Evolutionary conservation across 2,888 invertebrate species (phyloP).

Genomic region (Himalopsyche anomala): DNA sequence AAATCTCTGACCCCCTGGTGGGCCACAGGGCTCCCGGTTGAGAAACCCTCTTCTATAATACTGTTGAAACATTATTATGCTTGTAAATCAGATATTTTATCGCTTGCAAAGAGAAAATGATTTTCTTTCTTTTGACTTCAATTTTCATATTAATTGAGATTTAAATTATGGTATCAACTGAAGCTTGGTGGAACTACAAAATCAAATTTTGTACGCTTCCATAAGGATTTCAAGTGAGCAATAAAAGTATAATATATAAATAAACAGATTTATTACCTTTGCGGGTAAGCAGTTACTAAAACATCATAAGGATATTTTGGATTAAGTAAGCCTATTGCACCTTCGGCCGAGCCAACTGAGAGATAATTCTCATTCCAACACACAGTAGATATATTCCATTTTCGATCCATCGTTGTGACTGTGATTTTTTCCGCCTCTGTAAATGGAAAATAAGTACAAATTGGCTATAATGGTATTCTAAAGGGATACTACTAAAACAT

Average conservation of each 20-base stretch:
- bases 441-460: slow-evolving; percentile 36
- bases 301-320: slow-evolving; percentile 66
- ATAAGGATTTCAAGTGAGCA: too few relatives aligned
- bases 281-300: slow-evolving; percentile 69
- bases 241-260: neutral
- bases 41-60: too few relatives aligned
- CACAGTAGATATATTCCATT: slow-evolving; percentile 69
- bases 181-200: too few relatives aligned
- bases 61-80: too few relatives aligned
- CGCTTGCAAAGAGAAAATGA: too few relatives aligned
- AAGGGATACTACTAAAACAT: too few relatives aligned
- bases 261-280: slow-evolving; percentile 68
- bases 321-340: slow-evolving; percentile 74
- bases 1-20: too few relatives aligned
- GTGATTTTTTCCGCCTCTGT: slow-evolving; percentile 70
- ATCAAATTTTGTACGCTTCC: too few relatives aligned
- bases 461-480: neutral
- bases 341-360: slow-evolving; percentile 80
- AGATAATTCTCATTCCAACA: slow-evolving; percentile 69
- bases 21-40: too few relatives aligned
- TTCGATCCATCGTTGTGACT: slow-evolving; percentile 70
- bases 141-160: too few relatives aligned
- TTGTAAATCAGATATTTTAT: neutral
- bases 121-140: too few relatives aligned
- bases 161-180: too few relatives aligned